phyloP scores from a whole-genome alignment of 2,113 vertebrate species.

The Vireo altiloquus region DNA sequence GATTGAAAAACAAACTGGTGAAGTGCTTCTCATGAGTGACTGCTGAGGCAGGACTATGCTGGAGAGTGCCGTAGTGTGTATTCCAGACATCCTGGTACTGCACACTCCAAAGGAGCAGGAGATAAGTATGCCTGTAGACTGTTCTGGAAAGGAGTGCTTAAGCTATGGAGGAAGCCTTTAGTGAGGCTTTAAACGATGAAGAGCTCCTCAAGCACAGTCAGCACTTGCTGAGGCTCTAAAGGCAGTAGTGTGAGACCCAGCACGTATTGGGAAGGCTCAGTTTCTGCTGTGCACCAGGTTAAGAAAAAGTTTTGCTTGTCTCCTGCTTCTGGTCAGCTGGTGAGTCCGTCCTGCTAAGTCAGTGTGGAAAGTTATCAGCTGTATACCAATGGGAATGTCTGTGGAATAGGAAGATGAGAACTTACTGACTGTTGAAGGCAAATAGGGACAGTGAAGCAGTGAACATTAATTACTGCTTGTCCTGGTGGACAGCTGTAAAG shows the following conservation, averaged over 20 bases:
- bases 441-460: neutral
- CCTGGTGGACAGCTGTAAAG: neutral
- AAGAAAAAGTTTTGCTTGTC: accelerated
- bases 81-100: too few species aligned
- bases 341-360: neutral
- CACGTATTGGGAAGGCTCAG: accelerated
- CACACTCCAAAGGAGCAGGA: neutral
- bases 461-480: neutral
- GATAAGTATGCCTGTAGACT: accelerated
- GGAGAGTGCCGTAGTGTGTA: accelerated
- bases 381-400: neutral
- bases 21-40: neutral
- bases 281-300: neutral
- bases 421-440: neutral
- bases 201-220: neutral
- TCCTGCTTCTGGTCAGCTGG: neutral
- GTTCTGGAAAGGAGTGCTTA: neutral
- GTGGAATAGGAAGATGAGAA: neutral
- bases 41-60: neutral
- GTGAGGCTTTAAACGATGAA: accelerated
- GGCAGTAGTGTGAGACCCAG: neutral
- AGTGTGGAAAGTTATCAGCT: neutral
- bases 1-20: neutral
- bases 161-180: neutral
- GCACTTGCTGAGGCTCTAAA: neutral